phyloP scores from a whole-genome alignment of 2,888 invertebrate genomes.

The Ormyrus labotus region DNA sequence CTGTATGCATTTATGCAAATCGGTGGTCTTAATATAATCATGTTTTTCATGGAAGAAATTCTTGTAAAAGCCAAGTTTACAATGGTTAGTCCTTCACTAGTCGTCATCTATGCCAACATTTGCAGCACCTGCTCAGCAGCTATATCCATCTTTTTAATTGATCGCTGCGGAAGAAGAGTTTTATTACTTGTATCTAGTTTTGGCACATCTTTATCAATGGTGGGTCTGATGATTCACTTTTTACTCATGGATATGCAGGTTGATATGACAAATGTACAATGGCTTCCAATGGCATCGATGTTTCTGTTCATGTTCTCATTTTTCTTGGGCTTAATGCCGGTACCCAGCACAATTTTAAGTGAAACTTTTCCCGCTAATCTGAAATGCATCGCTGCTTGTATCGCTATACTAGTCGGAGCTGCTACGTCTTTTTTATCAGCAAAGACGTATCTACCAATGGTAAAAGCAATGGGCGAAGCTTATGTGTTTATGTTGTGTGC shows the following conservation, averaged over 20 bases:
- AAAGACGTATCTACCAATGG: conserved; percentile 64
- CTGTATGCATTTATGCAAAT: conserved; percentile 67
- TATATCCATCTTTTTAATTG: conserved; percentile 64
- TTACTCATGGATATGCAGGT: conserved; percentile 45
- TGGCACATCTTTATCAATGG: conserved; percentile 61
- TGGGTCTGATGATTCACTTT: conserved; percentile 56
- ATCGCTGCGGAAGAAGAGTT: conserved; percentile 67
- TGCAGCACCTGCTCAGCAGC: conserved; percentile 62
- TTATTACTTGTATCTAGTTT: conserved; percentile 64
- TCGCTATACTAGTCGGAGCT: conserved; percentile 61
- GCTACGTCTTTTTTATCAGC: conserved; percentile 64
- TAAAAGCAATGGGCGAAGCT: conserved; percentile 60
- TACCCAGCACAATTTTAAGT: conserved; percentile 65
- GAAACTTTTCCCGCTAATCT: conserved; percentile 66
- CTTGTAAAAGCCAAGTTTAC: conserved; percentile 62
- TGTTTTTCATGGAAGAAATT: conserved; percentile 70
- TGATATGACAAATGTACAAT: conserved; percentile 27
- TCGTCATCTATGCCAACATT: conserved; percentile 66
- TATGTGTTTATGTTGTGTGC: conserved; percentile 66
- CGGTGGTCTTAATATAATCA: conserved; percentile 65
- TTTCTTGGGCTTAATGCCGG: conserved; percentile 58
- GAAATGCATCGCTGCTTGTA: conserved; percentile 64
- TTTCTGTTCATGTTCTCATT: conserved; percentile 42
- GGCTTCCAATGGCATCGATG: conserved; percentile 35
- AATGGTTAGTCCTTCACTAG: conserved; percentile 61